These are phyloP conservation scores for Gortyna flavago DNA, from an alignment of 2,888 invertebrate species.

Conservation along the genomic window DNA sequence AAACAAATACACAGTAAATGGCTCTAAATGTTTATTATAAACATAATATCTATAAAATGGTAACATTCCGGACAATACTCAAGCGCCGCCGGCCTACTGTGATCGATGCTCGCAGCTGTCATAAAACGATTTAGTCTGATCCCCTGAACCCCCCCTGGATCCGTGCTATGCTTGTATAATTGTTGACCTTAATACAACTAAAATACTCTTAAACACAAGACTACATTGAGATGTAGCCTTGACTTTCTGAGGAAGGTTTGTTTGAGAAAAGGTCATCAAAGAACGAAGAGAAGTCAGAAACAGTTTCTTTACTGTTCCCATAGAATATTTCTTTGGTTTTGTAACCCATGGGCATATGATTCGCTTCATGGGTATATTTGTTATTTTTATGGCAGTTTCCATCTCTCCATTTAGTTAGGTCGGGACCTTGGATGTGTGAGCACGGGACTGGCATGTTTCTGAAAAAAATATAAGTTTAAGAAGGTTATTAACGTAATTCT, in stretches of 20 bases:
- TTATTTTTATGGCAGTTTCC: conserved; percentile 67
- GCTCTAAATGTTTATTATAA: background rate
- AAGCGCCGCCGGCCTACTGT: background rate
- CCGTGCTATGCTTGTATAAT: background rate
- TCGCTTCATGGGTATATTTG: conserved; percentile 56
- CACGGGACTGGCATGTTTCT: conserved; percentile 79
- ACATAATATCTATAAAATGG: background rate
- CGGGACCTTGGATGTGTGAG: conserved; percentile 72
- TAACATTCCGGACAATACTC: too few relatives aligned
- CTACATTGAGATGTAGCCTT: conserved; percentile 26
- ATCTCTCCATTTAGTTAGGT: conserved; percentile 78
- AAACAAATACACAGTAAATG: background rate
- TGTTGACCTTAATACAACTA: background rate
- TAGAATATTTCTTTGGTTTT: conserved; percentile 45
- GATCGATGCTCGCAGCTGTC: background rate
- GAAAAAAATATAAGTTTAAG: conserved; percentile 46
- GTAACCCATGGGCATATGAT: conserved; percentile 50
- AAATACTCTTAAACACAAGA: background rate
- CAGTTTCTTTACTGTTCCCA: conserved; percentile 30
- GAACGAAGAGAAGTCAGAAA: conserved; percentile 62
- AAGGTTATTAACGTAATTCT: background rate
- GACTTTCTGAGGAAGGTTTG: conserved; percentile 25
- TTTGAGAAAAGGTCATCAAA: conserved; percentile 62
- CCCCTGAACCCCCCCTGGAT: too few relatives aligned
- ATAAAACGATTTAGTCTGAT: too few relatives aligned